phyloP scores from a whole-genome alignment of 2,888 invertebrate genomes.

The Nephrotoma flavescens region DNA sequence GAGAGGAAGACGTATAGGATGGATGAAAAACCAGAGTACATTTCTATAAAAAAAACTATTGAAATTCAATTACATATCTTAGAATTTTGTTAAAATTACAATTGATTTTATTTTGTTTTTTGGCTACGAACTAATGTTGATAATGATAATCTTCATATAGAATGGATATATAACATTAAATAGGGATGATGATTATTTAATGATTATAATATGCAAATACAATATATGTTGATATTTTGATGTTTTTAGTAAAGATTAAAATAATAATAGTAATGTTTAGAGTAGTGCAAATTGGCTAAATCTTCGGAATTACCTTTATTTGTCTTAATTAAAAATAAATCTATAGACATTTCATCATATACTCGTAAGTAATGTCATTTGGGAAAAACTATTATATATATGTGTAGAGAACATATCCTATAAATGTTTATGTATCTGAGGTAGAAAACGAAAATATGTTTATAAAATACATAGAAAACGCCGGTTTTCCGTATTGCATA shows the following conservation, averaged over 20 bases:
- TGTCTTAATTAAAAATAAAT: not conserved
- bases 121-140: too few species aligned
- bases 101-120: not conserved
- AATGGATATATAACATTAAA: too few species aligned
- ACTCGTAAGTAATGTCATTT: not conserved
- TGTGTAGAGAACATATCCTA: not conserved
- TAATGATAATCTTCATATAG: too few species aligned
- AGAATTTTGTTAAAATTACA: not conserved
- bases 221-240: too few species aligned
- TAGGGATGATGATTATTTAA: too few species aligned
- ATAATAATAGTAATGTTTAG: not conserved
- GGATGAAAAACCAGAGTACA: not conserved
- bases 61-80: not conserved
- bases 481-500: conserved; percentile 8
- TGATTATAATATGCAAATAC: too few species aligned
- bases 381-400: not conserved
- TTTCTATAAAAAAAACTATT: not conserved
- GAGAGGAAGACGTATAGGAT: not conserved
- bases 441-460: not conserved
- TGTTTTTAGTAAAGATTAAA: too few species aligned
- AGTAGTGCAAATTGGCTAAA: not conserved
- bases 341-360: not conserved
- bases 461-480: conserved; percentile 1
- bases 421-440: not conserved
- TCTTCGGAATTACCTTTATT: not conserved